Percentiles rank a stretch among this genome's conserved stretches.
Evolutionary conservation across 2,888 invertebrate species (phyloP).

Genomic region (Hyalella azteca): DNA sequence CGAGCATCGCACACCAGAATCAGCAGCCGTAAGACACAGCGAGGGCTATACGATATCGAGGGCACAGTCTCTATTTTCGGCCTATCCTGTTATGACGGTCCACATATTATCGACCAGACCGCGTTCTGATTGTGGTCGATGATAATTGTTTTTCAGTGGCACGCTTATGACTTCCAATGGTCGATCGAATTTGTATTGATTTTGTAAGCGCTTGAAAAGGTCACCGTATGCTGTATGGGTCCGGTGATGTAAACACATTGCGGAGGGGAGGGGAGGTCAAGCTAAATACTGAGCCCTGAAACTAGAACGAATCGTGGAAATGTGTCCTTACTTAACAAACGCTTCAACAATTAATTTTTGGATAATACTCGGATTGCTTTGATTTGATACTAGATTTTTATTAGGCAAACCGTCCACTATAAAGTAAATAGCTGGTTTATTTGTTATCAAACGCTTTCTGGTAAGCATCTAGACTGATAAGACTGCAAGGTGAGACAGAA

Average conservation of each 20-base stretch:
- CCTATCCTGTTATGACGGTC: slow-evolving; percentile 27
- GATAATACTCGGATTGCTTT: no score
- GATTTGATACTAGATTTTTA: no score
- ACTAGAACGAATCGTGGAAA: neutral
- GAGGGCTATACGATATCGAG: no score
- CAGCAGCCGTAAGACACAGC: no score
- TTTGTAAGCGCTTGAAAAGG: slow-evolving; percentile 11
- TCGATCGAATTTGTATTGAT: slow-evolving; percentile 36
- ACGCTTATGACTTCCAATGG: slow-evolving; percentile 25
- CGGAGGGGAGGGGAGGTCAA: neutral
- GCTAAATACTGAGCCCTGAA: neutral
- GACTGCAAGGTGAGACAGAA: no score
- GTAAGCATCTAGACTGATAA: no score
- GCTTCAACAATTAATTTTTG: no score
- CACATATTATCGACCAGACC: slow-evolving; percentile 26
- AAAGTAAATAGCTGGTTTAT: no score
- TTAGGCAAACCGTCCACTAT: no score
- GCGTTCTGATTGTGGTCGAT: neutral
- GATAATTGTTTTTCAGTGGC: slow-evolving; percentile 31
- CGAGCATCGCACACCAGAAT: no score
- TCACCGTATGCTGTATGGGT: neutral
- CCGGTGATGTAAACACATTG: neutral
- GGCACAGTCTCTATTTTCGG: neutral
- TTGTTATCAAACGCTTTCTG: no score
- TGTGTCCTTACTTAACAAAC: no score